Evolutionary conservation across 2,797 vertebrate genomes (phyloP).

Genomic region (Xiphorhynchus erythropygius): DNA sequence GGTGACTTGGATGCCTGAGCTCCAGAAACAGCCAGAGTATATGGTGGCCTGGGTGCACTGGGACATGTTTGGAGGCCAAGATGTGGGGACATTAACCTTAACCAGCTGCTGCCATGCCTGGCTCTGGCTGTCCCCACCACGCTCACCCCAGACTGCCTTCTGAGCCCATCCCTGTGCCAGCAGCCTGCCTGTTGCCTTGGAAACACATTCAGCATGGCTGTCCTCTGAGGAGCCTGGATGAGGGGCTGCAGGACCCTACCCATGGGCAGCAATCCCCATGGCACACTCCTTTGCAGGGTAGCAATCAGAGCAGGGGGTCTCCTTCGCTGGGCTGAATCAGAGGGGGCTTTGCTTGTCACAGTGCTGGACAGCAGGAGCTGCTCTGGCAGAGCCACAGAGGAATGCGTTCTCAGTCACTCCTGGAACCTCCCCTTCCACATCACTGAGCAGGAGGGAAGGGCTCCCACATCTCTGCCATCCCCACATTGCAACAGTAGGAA

Average conservation of each 20-base stretch:
- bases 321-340: rapidly evolving
- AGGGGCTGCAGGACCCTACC: not conserved
- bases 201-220: not conserved
- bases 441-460: not conserved
- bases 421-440: not conserved
- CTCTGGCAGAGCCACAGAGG: not conserved
- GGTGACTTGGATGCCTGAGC: not conserved
- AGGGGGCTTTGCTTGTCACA: not conserved
- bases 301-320: rapidly evolving
- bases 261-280: rapidly evolving
- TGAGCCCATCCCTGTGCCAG: not conserved
- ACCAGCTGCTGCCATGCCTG: not conserved
- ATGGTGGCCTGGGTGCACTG: rapidly evolving
- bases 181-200: constrained; percentile 57
- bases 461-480: not conserved
- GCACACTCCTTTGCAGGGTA: not conserved
- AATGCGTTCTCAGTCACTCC: not conserved
- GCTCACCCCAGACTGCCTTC: not conserved
- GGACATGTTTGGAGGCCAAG: rapidly evolving
- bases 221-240: rapidly evolving
- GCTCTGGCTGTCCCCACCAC: not conserved
- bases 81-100: too few relatives aligned
- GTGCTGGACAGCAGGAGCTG: not conserved
- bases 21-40: not conserved
- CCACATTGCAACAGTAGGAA: not conserved